phyloP scores from a whole-genome alignment of 2,888 invertebrate genomes.

The Drosophila kanekoi region DNA sequence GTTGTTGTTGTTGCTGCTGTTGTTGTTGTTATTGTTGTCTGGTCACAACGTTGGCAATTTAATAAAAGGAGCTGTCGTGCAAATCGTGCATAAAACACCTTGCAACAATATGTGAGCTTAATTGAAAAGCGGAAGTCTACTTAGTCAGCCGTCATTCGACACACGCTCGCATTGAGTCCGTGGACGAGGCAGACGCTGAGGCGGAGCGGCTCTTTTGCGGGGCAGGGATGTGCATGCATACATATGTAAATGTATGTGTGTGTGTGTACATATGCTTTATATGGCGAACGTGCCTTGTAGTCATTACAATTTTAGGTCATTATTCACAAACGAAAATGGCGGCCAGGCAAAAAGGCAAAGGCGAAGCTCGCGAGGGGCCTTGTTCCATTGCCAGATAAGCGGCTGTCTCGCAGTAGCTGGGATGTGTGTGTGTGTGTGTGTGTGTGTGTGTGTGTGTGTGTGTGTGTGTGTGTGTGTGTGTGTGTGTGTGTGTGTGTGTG shows the following conservation, averaged over 20 bases:
- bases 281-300: constrained; percentile 78
- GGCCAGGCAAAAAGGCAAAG: constrained; percentile 68
- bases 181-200: constrained; percentile 4
- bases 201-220: not conserved
- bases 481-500: constrained; percentile 6
- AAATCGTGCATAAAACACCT: constrained; percentile 80
- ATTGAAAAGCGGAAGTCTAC: constrained; percentile 81
- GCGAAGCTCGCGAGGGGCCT: constrained; percentile 22
- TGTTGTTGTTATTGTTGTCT: constrained; percentile 23
- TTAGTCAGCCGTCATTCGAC: constrained; percentile 64
- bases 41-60: constrained; percentile 52
- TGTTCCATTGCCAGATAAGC: constrained; percentile 40
- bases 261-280: constrained; percentile 58
- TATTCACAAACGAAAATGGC: constrained; percentile 73
- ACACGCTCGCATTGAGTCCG: constrained; percentile 10
- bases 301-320: constrained; percentile 80
- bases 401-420: constrained; percentile 34
- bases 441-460: constrained; percentile 5
- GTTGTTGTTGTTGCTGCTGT: constrained; percentile 22
- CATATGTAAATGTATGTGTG: constrained; percentile 11
- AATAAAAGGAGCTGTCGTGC: constrained; percentile 74
- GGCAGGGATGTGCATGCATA: not conserved
- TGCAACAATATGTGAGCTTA: constrained; percentile 75
- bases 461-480: constrained; percentile 4
- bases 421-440: not conserved